Percentiles rank a stretch among this genome's conserved stretches.
These are phyloP conservation scores for Machimus atricapillus DNA, from an alignment of 2,888 invertebrate species.

Conservation along the genomic window DNA sequence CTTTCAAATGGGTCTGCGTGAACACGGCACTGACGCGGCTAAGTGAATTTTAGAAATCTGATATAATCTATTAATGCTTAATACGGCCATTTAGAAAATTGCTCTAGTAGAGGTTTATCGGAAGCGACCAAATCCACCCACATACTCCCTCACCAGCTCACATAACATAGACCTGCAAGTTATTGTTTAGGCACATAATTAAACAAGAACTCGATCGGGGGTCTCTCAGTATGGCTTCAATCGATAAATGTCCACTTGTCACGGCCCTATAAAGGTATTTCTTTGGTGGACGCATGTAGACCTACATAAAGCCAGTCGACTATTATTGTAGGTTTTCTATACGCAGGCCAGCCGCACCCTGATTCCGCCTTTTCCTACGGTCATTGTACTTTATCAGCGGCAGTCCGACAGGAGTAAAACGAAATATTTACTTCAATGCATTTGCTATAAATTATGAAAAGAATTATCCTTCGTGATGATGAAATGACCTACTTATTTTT, in stretches of 20 bases:
- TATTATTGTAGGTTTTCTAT: background rate
- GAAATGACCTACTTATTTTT: background rate
- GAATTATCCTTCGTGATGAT: background rate
- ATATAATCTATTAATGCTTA: background rate
- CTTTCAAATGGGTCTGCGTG: background rate
- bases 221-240: background rate
- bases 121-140: background rate
- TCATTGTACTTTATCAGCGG: background rate
- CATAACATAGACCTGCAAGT: background rate
- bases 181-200: background rate
- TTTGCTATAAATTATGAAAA: background rate
- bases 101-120: background rate
- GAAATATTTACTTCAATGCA: background rate
- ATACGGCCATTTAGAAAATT: conserved; percentile 10
- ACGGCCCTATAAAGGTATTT: background rate
- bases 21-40: background rate
- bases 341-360: background rate
- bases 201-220: background rate
- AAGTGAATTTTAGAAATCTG: conserved; percentile 2
- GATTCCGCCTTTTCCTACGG: background rate
- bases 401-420: background rate
- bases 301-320: background rate
- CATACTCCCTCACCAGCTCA: background rate
- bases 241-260: background rate
- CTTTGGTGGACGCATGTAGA: background rate